These are phyloP conservation scores for Amblyjoppa fuscipennis DNA, from an alignment of 2,888 invertebrate genomes.

Conservation along the genomic window DNA sequence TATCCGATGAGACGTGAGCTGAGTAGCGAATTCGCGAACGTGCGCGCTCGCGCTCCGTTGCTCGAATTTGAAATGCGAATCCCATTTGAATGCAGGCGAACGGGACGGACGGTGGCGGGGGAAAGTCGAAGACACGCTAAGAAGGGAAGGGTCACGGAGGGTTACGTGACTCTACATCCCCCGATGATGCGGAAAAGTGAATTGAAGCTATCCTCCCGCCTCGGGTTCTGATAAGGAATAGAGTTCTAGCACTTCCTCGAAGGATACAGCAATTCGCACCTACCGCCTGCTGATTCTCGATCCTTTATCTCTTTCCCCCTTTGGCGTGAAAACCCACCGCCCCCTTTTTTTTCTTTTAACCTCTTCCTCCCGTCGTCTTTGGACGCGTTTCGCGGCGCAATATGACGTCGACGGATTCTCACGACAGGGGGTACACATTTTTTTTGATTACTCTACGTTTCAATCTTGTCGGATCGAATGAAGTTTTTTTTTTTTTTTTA, in stretches of 20 bases:
- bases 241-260: neutral
- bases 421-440: too few relatives aligned
- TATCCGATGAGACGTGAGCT: conserved; percentile 68
- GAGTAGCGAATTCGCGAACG: conserved; percentile 57
- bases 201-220: conserved; percentile 44
- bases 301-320: neutral
- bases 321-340: neutral
- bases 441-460: too few relatives aligned
- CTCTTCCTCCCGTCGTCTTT: neutral
- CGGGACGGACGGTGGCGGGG: neutral
- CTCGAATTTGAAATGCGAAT: conserved; percentile 65
- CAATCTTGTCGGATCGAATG: too few relatives aligned
- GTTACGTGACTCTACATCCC: conserved; percentile 64
- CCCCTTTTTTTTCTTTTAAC: neutral
- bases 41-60: conserved; percentile 28
- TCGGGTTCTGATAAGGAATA: conserved; percentile 25
- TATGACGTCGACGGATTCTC: conserved; percentile 10
- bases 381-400: neutral
- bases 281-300: conserved; percentile 4
- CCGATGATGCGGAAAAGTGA: conserved; percentile 61
- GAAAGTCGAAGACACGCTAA: neutral
- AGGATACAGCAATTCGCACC: conserved; percentile 27
- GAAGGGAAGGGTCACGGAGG: conserved; percentile 34
- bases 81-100: conserved; percentile 66
- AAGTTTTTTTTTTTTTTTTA: too few relatives aligned